phyloP scores from a whole-genome alignment of 2,888 invertebrate genomes.

The Sussaba pulchella region DNA sequence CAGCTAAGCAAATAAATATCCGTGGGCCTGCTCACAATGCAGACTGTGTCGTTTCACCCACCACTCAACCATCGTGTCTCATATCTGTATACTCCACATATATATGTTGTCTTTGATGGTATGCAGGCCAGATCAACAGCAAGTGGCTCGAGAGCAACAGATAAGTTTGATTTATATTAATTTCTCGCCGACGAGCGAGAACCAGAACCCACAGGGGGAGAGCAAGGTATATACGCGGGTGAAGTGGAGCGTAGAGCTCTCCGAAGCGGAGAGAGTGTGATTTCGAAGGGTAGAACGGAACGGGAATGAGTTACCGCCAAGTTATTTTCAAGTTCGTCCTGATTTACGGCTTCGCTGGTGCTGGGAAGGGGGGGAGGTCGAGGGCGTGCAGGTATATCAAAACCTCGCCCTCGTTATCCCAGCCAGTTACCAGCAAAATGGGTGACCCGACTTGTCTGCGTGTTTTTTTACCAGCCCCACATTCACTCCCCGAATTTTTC shows the following conservation, averaged over 20 bases:
- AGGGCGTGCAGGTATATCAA: slow-evolving; percentile 57
- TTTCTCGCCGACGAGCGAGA: slow-evolving; percentile 72
- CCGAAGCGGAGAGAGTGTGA: slow-evolving; percentile 59
- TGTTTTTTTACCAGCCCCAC: neutral
- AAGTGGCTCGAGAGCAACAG: slow-evolving; percentile 78
- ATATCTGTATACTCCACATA: too few species aligned
- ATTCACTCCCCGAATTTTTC: neutral
- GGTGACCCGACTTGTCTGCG: slow-evolving; percentile 12
- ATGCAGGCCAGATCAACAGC: slow-evolving; percentile 77
- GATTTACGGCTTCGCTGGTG: slow-evolving; percentile 75
- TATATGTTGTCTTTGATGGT: too few species aligned
- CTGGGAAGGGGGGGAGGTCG: slow-evolving; percentile 31
- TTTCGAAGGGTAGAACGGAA: slow-evolving; percentile 64
- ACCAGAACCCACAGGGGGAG: slow-evolving; percentile 51
- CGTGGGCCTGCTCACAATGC: slow-evolving; percentile 54
- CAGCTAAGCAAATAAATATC: slow-evolving; percentile 73
- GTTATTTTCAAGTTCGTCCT: slow-evolving; percentile 80
- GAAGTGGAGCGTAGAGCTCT: slow-evolving; percentile 54
- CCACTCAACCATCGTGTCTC: slow-evolving; percentile 72
- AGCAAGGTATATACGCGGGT: slow-evolving; percentile 44
- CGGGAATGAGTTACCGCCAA: slow-evolving; percentile 76
- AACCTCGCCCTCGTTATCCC: slow-evolving; percentile 47
- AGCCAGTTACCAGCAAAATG: slow-evolving; percentile 28
- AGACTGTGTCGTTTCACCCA: slow-evolving; percentile 29
- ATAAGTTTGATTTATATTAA: slow-evolving; percentile 83